These are phyloP conservation scores for Steinernema hermaphroditum DNA, from an alignment of 2,888 invertebrate genomes.

Conservation along the genomic window DNA sequence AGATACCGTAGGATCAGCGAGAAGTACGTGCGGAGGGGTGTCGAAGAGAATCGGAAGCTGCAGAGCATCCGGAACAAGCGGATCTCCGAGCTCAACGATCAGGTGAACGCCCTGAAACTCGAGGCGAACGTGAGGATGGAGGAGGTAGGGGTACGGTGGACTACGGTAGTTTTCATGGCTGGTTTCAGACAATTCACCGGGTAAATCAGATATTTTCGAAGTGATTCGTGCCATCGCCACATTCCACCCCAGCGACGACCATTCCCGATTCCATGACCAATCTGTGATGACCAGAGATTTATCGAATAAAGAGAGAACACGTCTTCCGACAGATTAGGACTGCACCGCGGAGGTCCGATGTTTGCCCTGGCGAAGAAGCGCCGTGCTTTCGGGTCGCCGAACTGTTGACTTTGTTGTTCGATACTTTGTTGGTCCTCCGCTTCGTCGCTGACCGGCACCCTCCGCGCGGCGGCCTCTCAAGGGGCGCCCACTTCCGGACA, in stretches of 20 bases:
- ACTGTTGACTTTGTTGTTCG: slow-evolving; percentile 29
- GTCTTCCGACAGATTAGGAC: slow-evolving; percentile 23
- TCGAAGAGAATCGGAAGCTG: slow-evolving; percentile 48
- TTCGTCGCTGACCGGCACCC: slow-evolving; percentile 25
- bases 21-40: slow-evolving; percentile 49
- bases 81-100: slow-evolving; percentile 45
- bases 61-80: slow-evolving; percentile 45
- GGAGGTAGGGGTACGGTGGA: slow-evolving; percentile 37
- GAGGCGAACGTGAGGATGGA: slow-evolving; percentile 39
- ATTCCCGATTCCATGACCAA: slow-evolving; percentile 27
- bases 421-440: slow-evolving; percentile 21
- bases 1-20: slow-evolving; percentile 49
- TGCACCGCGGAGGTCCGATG: slow-evolving; percentile 2
- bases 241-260: slow-evolving; percentile 18
- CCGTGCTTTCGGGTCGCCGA: slow-evolving; percentile 28
- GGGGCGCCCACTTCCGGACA: slow-evolving; percentile 27
- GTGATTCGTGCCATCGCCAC: slow-evolving; percentile 30
- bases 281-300: slow-evolving; percentile 13
- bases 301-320: no score
- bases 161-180: not conserved
- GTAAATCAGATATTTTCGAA: slow-evolving; percentile 26
- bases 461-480: slow-evolving; percentile 12
- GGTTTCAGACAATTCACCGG: slow-evolving; percentile 26
- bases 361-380: slow-evolving; percentile 13
- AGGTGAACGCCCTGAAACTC: slow-evolving; percentile 36